Conservation (phyloP, 2,797 vertebrate species). For the Phrynocephalus vlangalii region DNA sequence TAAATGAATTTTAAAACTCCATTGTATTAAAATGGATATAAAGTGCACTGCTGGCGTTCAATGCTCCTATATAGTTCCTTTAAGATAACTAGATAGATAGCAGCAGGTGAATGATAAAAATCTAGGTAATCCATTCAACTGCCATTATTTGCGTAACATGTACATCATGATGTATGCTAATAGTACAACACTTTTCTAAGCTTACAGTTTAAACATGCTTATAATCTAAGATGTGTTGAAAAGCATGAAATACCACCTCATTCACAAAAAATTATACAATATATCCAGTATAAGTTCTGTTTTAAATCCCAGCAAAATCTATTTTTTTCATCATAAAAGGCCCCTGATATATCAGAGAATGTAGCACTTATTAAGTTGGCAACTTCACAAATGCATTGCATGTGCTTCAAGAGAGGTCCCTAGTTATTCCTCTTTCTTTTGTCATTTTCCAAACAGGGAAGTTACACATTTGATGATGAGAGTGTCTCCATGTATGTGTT, state of each 20-base stretch:
- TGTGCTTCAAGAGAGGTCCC: too few relatives aligned
- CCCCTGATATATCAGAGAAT: not conserved
- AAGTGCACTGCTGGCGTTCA: slow-evolving; percentile 19
- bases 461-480: too few relatives aligned
- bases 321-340: slow-evolving; percentile 23
- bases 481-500: too few relatives aligned
- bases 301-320: not conserved
- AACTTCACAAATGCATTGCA: too few relatives aligned
- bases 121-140: not conserved
- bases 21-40: slow-evolving; percentile 45
- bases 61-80: slow-evolving; percentile 2
- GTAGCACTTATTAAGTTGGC: too few relatives aligned
- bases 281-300: rapidly evolving
- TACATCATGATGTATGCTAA: not conserved
- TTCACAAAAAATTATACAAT: not conserved
- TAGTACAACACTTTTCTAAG: not conserved
- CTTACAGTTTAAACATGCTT: not conserved
- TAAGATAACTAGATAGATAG: slow-evolving; percentile 16
- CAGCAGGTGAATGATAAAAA: not conserved
- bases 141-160: slow-evolving; percentile 17
- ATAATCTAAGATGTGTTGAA: not conserved
- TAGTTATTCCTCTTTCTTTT: too few relatives aligned
- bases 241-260: slow-evolving; percentile 7
- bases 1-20: slow-evolving; percentile 69
- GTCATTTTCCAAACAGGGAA: too few relatives aligned